Evolutionary conservation across 2,888 invertebrate species (phyloP).

Genomic region (Cataglyphis altisquamis): DNA sequence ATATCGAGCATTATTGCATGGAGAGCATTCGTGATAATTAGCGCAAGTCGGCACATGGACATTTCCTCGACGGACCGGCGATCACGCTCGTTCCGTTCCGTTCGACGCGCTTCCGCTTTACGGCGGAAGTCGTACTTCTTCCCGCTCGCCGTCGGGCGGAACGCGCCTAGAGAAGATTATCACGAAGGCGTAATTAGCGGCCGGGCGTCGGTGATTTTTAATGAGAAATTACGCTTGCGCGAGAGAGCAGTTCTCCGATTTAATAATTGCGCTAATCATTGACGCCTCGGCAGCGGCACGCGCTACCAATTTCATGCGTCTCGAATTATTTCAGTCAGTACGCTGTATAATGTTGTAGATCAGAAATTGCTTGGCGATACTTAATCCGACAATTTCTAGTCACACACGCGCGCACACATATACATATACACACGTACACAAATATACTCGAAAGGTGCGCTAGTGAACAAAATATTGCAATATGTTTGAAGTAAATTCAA

Average conservation of each 20-base stretch:
- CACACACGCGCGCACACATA: slow-evolving; percentile 9
- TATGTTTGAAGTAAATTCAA: slow-evolving; percentile 16
- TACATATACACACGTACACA: background rate
- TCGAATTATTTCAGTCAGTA: slow-evolving; percentile 24
- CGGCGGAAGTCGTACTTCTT: slow-evolving; percentile 68
- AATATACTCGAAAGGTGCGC: slow-evolving; percentile 25
- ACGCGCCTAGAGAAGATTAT: slow-evolving; percentile 66
- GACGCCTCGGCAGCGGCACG: slow-evolving; percentile 39
- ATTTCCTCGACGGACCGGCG: slow-evolving; percentile 52
- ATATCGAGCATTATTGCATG: slow-evolving; percentile 23
- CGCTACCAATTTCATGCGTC: slow-evolving; percentile 49
- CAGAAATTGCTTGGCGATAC: slow-evolving; percentile 23
- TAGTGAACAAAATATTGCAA: slow-evolving; percentile 27
- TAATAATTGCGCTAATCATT: slow-evolving; percentile 46
- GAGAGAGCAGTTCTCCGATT: slow-evolving; percentile 24
- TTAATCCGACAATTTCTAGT: slow-evolving; percentile 44
- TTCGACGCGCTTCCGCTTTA: slow-evolving; percentile 59
- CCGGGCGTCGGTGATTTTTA: slow-evolving; percentile 64
- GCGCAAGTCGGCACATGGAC: slow-evolving; percentile 54
- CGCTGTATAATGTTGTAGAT: slow-evolving; percentile 27
- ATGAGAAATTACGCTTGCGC: slow-evolving; percentile 62
- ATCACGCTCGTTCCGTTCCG: slow-evolving; percentile 63
- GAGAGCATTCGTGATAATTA: slow-evolving; percentile 37
- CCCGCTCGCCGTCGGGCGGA: slow-evolving; percentile 71
- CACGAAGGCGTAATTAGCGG: slow-evolving; percentile 71